Percentiles rank a stretch among this genome's conserved stretches.
Evolutionary conservation across 2,888 invertebrate species (phyloP).

Genomic region (Macaria liturata): DNA sequence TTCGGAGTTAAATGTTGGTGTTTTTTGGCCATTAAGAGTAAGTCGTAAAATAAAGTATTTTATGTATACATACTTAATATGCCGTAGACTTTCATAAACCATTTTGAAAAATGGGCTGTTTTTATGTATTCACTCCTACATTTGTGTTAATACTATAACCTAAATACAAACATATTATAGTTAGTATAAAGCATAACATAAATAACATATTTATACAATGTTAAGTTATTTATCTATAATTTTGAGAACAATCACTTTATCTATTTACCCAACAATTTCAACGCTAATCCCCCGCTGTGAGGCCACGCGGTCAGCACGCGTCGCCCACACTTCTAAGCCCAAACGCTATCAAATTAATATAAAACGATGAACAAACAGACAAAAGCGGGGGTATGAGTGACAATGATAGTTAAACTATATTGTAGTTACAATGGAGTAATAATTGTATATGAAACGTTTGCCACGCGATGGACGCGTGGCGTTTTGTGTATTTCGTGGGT

Average conservation of each 20-base stretch:
- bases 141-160: too few relatives aligned
- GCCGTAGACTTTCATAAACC: too few relatives aligned
- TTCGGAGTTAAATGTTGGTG: constrained; percentile 22
- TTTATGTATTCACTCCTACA: too few relatives aligned
- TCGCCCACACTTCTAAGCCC: constrained; percentile 34
- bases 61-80: too few relatives aligned
- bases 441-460: constrained; percentile 5
- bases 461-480: not conserved
- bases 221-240: not conserved
- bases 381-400: constrained; percentile 5
- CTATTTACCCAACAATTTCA: too few relatives aligned
- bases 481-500: too few relatives aligned
- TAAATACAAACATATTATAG: too few relatives aligned
- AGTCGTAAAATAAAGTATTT: too few relatives aligned
- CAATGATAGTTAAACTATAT: constrained; percentile 13
- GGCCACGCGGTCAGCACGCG: constrained; percentile 34
- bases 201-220: too few relatives aligned
- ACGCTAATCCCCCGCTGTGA: too few relatives aligned
- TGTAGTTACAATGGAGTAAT: constrained; percentile 10
- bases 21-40: not conserved
- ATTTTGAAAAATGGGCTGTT: too few relatives aligned
- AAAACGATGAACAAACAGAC: constrained; percentile 11
- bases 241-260: not conserved
- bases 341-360: constrained; percentile 22
- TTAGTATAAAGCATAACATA: too few relatives aligned